phyloP scores from a whole-genome alignment of 2,888 invertebrate genomes.

The Saturnia japonica region DNA sequence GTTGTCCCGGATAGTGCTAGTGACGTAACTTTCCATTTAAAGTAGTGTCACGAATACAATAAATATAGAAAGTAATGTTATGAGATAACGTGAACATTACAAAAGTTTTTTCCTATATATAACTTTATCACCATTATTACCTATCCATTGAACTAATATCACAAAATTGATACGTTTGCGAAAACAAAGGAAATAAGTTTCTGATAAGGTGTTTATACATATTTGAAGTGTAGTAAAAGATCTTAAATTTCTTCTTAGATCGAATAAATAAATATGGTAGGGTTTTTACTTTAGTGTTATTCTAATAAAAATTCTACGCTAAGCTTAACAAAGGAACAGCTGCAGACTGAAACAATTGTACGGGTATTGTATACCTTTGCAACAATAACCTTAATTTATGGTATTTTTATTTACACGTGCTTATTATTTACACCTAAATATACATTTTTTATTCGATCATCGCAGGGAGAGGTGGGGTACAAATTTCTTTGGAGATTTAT shows the following conservation, averaged over 20 bases:
- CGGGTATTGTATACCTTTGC: neutral
- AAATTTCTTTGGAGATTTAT: too few species aligned
- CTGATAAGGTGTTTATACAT: neutral
- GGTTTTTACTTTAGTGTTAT: too few species aligned
- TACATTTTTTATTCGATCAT: too few species aligned
- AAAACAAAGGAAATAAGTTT: neutral
- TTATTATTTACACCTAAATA: too few species aligned
- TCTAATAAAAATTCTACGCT: too few species aligned
- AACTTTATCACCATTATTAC: neutral
- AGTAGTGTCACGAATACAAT: neutral
- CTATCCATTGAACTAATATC: neutral
- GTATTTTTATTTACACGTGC: neutral
- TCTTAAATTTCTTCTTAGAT: too few species aligned
- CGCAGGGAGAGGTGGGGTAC: too few species aligned
- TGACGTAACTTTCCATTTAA: neutral
- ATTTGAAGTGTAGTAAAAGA: neutral
- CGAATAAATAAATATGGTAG: too few species aligned
- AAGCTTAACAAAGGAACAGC: neutral
- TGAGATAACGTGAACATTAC: slow-evolving; percentile 6
- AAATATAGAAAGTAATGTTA: slow-evolving; percentile 3
- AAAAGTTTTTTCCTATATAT: slow-evolving; percentile 5
- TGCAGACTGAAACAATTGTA: neutral
- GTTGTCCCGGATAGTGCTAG: neutral
- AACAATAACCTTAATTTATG: neutral
- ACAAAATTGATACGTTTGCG: neutral